Evolutionary conservation across 2,888 invertebrate genomes (phyloP).

Genomic region (Dorcus hopei): DNA sequence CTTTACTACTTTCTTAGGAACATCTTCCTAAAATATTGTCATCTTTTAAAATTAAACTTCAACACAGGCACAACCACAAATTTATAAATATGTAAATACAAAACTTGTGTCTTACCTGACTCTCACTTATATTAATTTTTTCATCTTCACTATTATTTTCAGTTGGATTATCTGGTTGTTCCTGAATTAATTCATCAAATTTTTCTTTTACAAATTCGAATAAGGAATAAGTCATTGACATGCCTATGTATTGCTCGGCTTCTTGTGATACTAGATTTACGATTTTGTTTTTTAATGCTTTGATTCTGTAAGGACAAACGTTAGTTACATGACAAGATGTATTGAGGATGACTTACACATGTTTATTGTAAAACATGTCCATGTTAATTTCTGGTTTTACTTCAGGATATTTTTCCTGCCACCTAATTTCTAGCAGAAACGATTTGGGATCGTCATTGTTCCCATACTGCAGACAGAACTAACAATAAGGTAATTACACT

Average conservation of each 20-base stretch:
- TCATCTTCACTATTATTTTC: slow-evolving; percentile 52
- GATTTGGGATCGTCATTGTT: slow-evolving; percentile 76
- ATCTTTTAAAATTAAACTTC: too few species aligned
- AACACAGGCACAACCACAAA: not conserved
- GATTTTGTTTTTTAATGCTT: slow-evolving; percentile 69
- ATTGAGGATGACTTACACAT: slow-evolving; percentile 67
- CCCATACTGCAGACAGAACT: slow-evolving; percentile 62
- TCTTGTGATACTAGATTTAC: slow-evolving; percentile 61
- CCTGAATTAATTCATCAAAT: slow-evolving; percentile 64
- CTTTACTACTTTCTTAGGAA: slow-evolving; percentile 61
- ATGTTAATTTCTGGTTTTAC: slow-evolving; percentile 78
- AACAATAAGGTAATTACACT: not conserved
- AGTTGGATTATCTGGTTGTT: slow-evolving; percentile 62
- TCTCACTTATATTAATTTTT: slow-evolving; percentile 46
- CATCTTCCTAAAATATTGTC: slow-evolving; percentile 39
- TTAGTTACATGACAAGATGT: not conserved
- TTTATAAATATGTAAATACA: not conserved
- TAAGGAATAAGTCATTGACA: slow-evolving; percentile 91
- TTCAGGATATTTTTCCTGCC: slow-evolving; percentile 84
- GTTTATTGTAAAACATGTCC: slow-evolving; percentile 91
- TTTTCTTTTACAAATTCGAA: slow-evolving; percentile 90
- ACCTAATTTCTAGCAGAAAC: slow-evolving; percentile 82
- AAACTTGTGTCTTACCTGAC: slow-evolving; percentile 18
- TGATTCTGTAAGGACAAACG: slow-evolving; percentile 52
- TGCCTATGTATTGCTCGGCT: slow-evolving; percentile 80